Base-by-base conservation (phyloP, 2,113 vertebrate species). In the Castor canadensis region DNA sequence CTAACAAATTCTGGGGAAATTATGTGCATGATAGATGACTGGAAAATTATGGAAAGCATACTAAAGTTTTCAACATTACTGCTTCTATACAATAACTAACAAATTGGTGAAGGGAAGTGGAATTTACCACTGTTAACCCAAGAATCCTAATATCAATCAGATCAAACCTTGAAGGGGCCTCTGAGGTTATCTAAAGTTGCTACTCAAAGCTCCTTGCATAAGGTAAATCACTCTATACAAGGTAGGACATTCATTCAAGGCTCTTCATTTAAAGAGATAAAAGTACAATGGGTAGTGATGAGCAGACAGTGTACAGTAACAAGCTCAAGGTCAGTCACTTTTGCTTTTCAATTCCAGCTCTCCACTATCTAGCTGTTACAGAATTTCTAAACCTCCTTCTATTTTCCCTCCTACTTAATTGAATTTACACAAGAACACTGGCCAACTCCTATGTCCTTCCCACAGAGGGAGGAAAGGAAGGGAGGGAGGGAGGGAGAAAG, bases 1-100 rank as follows among this genome's bases (percentile, higher is more conserved):
- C 87, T 86, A 92, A 87, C n/a, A 79, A 91, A 72, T 67, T 90
- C 83, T 87, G 32, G 45, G 56, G 4, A 94, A 87, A 92, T 73
- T 60, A 73, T 47, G 45, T 47, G 4, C 3, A 62, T 5, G 45
- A 66, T 35, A 81, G 73, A 89, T 9, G 16, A 84, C 1, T 56
- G 38, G 15, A 56, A 91, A 83, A 24, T 89, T 60, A 87, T 2
- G 1, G 45, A 80, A 91, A 86, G 43, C 5, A 16, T 17, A 24
- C n/a, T 64, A 62, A 86, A 64, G 7, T 60, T 56, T 75, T 47
- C 64, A 58, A 1, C 56, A 79, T 73, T 32, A 7, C 26, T 75
- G 19, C 45, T 62, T 79, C 80, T 85, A 92, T 20, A 69, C 5
- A 73, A 19, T 62, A 87, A 94, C 47, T 83, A 69, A 92, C 28